Conservation (phyloP, 1,140 invertebrate species). For the Drosophila sproati region DNA sequence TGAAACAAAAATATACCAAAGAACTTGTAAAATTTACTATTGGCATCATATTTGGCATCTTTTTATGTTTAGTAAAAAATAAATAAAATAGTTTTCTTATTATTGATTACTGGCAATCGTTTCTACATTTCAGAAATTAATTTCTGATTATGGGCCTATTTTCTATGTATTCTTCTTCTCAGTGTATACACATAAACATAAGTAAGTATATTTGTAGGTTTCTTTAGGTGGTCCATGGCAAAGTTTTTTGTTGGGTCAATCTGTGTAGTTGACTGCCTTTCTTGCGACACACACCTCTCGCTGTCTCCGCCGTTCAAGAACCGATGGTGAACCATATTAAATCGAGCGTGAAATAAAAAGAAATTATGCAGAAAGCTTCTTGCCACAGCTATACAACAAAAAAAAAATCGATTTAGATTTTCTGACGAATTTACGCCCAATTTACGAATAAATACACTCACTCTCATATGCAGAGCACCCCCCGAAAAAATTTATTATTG, state of each 20-base stretch:
- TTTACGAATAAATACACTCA: conserved; percentile 44
- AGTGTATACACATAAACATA: neutral
- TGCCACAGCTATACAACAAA: neutral
- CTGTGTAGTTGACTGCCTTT: conserved; percentile 48
- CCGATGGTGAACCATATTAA: conserved; percentile 50
- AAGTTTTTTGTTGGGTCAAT: conserved; percentile 33
- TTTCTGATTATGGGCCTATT: no score
- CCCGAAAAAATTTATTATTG: conserved; percentile 37
- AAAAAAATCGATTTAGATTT: conserved; percentile 71
- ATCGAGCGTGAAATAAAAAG: conserved; percentile 82
- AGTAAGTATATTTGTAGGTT: conserved; percentile 28
- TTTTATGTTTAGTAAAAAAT: no score
- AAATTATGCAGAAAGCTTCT: conserved; percentile 74
- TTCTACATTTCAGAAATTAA: no score
- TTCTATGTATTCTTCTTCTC: neutral
- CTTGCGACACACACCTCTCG: conserved; percentile 14
- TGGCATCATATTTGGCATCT: no score
- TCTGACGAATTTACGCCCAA: conserved; percentile 77
- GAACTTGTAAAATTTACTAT: no score
- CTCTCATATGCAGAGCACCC: conserved; percentile 1
- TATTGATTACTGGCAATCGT: no score
- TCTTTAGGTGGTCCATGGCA: conserved; percentile 57
- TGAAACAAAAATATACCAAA: neutral
- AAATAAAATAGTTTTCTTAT: no score
- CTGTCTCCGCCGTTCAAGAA: neutral